Evolutionary conservation across 2,888 invertebrate species (phyloP), one percentile per base, ranked within the genome.

Genomic region (Spodoptera littoralis): DNA sequence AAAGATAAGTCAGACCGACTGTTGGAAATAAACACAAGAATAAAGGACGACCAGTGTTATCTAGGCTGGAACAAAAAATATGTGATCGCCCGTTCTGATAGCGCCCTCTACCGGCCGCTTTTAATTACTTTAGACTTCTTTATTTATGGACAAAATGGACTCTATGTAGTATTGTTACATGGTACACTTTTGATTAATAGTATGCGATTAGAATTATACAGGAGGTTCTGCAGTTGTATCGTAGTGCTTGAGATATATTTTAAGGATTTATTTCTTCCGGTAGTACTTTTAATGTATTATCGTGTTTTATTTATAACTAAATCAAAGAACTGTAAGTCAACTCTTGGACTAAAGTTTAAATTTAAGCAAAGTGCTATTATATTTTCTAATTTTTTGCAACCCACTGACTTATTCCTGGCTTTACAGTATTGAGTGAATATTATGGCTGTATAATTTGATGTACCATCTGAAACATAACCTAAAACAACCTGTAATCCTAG

Each of bases 71-170:
- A 44, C 45, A 66, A 76, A 77, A 78, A 78, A 78, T 77, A 78
- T 78, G 77, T 55, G 77, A 78, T 78, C 55, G 77, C 71, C 11
- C 55, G 46, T 13, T 41, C 22, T 36, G 77, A 78, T 78, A 79
- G 11, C 50, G 43, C 13, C 18, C 18, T 44, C 50, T 42, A 60
- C 60, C 49, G 63, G 60, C 62, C 70, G 54, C 49, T 67, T 79
- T 74, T 78, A 78, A 78, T 78, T 79, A 79, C 77, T 74, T 46
- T 18, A 36, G 58, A 58, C 61, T 62, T 61, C 59, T 61, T 73
- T 78, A 77, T 79, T 79, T 78, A 78, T 69, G 63, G 60, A 73
- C 66, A 63, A 47, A 73, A 76, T 66, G 54, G 48, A 60, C 45
- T 30, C 45, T 74, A 62, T 67, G 60, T 60, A 50, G 60, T 75